Evolutionary conservation across 2,113 vertebrate species (phyloP).

Genomic region (Gopherus evgoodei): DNA sequence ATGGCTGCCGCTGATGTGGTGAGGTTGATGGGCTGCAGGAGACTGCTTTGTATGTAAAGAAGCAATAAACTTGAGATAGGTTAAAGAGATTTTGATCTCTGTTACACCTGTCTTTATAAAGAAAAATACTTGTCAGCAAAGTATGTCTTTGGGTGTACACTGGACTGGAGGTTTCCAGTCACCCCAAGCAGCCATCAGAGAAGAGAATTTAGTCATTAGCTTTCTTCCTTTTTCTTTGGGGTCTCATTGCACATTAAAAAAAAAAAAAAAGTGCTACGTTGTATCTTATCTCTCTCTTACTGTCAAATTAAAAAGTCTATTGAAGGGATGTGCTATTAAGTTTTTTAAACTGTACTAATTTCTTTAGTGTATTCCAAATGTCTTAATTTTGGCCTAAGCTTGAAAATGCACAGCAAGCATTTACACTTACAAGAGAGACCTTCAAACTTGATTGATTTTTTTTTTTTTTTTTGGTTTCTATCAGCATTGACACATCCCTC

Average conservation of each 20-base stretch:
- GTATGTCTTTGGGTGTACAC: no score
- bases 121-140: no score
- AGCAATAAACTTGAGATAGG: no score
- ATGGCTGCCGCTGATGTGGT: no score
- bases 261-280: neutral
- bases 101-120: no score
- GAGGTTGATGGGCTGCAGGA: no score
- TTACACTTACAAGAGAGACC: neutral
- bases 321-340: neutral
- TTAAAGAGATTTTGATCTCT: no score
- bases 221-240: neutral
- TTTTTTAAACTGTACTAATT: slow-evolving; percentile 22
- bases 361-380: neutral
- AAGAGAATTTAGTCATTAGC: neutral
- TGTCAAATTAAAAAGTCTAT: slow-evolving; percentile 19
- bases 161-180: no score
- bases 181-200: neutral
- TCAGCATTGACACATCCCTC: neutral
- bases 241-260: neutral
- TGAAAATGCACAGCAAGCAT: fast-evolving
- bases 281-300: neutral
- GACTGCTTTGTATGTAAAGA: no score
- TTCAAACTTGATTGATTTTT: neutral
- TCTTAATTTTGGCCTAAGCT: neutral
- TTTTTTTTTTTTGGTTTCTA: neutral